Evolutionary conservation across 1,140 invertebrate genomes (phyloP), one percentile per base, ranked within the genome.

Genomic region (Drosophila tropicalis): DNA sequence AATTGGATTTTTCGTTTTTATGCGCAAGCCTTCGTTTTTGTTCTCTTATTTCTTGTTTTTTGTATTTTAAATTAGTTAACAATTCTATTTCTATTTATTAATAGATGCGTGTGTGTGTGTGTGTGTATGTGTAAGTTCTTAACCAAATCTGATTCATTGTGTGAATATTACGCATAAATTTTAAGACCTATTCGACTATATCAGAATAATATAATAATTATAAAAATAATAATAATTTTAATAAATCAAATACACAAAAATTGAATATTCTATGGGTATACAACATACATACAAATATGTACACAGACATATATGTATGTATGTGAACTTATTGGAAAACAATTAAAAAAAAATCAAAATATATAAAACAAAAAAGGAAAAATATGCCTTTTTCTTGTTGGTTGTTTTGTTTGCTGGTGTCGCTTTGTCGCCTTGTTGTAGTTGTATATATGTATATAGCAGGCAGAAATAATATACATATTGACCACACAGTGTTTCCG

Each of bases 61-160:
- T 64, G 15, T 44, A 29, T 72, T 58, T 81, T 85, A 86, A 87
- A 86, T 86, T 87, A 86, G 79, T 83, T 86, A 86, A 86, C 83
- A 86, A 80, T 47, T 76, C 51, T 83, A 83, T 78, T 19, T 64
- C 5, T 55, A 60, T 19, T 47, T 47, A 55, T 25, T 63, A 61
- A 72, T 68, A 72, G 60, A 54, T 62, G 57, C 63, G 55, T 78
- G 34, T 76, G 62, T 67, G 81, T 57, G 58, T 76, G 62, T 67
- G 81, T 58, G 58, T 62, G 70, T 58, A 55, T 62, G 70, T 58
- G 62, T 68, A 73, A 63, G 63, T 67, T 39, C 36, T 39, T 66
- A 75, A 75, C 70, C 34, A 71, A 17, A 54, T 19, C 66, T 72
- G 74, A 67, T 70, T 55, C 66, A 67, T 63, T 54, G 75, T 54